A percentile compares a stretch with the other conserved stretches of the same genome.
Evolutionary conservation across 2,888 invertebrate genomes (phyloP).

Genomic region (Meganola albula): DNA sequence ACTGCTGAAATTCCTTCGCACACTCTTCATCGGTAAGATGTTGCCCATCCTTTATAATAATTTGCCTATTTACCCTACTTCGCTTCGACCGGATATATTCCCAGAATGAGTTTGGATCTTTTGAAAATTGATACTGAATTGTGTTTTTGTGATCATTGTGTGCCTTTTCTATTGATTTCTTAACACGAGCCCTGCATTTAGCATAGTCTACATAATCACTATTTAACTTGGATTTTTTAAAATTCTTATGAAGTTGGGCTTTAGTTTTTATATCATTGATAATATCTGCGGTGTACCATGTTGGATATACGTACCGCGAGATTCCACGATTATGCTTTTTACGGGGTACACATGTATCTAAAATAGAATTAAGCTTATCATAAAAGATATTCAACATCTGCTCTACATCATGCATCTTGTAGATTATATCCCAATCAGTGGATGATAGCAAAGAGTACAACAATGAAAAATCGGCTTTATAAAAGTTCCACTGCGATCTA

Average conservation of each 20-base stretch:
- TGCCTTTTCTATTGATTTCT: no score
- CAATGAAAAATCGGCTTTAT: constrained; percentile 4
- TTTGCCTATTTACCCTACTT: background rate
- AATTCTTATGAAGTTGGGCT: no score
- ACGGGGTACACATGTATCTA: background rate
- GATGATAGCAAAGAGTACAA: constrained; percentile 4
- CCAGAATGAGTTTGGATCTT: no score
- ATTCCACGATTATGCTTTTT: background rate
- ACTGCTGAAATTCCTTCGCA: background rate
- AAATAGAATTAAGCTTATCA: background rate
- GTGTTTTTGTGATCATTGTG: no score
- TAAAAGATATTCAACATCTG: background rate
- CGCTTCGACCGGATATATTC: background rate
- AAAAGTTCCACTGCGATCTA: constrained; percentile 4
- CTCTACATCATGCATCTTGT: background rate
- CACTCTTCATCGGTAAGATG: background rate
- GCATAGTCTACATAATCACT: no score
- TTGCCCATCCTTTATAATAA: background rate
- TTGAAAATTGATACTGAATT: background rate
- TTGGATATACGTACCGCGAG: background rate
- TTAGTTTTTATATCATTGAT: no score
- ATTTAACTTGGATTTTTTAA: no score
- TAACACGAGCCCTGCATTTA: no score
- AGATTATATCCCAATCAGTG: constrained; percentile 9
- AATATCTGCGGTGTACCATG: no score